Evolutionary conservation across 1,140 invertebrate species (phyloP).

Genomic region (Polypedilum vanderplanki): DNA sequence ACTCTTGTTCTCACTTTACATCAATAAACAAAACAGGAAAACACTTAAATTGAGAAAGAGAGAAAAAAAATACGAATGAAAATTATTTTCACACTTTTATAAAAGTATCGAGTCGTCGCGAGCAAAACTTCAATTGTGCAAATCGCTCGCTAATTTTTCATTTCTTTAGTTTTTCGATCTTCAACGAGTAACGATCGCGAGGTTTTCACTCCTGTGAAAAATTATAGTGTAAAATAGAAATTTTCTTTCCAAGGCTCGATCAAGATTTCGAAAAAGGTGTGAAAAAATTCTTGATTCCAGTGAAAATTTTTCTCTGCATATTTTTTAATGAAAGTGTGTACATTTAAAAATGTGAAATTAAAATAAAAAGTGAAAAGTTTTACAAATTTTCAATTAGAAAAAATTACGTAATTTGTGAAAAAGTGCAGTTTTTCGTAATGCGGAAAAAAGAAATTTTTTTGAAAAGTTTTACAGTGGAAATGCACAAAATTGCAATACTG

Average conservation of each 20-base stretch:
- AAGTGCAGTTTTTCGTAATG: background rate
- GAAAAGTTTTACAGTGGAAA: background rate
- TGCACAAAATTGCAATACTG: background rate
- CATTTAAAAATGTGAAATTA: background rate
- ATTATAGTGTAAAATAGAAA: background rate
- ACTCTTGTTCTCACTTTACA: background rate
- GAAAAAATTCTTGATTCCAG: background rate
- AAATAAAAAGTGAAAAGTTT: background rate
- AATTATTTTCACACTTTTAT: background rate
- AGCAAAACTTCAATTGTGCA: slow-evolving; percentile 18
- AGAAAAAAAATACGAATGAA: background rate
- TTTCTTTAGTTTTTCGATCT: slow-evolving; percentile 26
- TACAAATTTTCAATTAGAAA: background rate
- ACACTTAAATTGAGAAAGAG: slow-evolving; percentile 10
- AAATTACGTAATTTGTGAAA: slow-evolving; percentile 28
- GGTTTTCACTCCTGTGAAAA: background rate
- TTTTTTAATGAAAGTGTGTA: background rate
- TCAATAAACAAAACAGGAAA: background rate
- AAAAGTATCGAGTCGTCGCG: background rate
- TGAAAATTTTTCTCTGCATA: background rate
- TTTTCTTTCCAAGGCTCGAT: background rate
- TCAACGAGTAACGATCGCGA: slow-evolving; percentile 14
- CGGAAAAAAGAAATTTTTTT: background rate
- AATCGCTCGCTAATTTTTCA: slow-evolving; percentile 21
- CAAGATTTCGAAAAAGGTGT: background rate